Base-by-base conservation (phyloP, 2,888 invertebrate genomes). In the Lochmaea crataegi region DNA sequence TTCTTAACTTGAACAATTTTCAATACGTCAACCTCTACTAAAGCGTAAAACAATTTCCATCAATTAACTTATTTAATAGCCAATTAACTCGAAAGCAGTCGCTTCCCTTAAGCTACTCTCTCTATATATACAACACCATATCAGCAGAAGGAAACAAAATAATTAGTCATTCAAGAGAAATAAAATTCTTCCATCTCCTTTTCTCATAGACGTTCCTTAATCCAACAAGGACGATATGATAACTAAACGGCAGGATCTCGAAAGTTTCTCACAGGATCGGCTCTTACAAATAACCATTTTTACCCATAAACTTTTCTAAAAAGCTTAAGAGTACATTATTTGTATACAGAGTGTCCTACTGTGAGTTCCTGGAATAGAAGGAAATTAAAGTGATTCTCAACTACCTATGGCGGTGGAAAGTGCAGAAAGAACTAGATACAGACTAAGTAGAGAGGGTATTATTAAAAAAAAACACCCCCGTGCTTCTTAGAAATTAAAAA, bases 221-320 rank as follows among this genome's bases (percentile, higher is more conserved):
- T 65, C 65, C 65, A 38, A 65, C 65, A 26, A 58, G 67, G 58
- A 67, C 57, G 42, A 58, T 58, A 42, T 67, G 57, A 67, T 67
- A 58, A 67, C 67, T 67, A 42, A 67, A 58, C 58, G 45, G 58
- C 67, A 42, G 45, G 67, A 22, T 41, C 12, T 58, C 58, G 41
- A 6, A 41, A n/a, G 60, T 26, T n/a, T 9, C 9, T n/a, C 2
- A n/a, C 60, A 38, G 38, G 16, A n/a, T 60, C 14, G 60, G 38
- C 12, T 22, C 9, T 6, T 2, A 5, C 14, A 58, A 3, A 16
- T 16, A 7, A 0, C 18, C 14, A 14, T 12, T 22, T 12, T 1
- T 5, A 14, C 26, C 4, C 6, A 6, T 7, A 32, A 58, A 18
- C 32, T 32, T 32, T 32, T 7, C 32, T 32, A 7, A 32, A 32